Percentiles rank a stretch among this genome's conserved stretches.
Conservation (phyloP, 2,113 vertebrate species). For the Dromiciops gliroides region DNA sequence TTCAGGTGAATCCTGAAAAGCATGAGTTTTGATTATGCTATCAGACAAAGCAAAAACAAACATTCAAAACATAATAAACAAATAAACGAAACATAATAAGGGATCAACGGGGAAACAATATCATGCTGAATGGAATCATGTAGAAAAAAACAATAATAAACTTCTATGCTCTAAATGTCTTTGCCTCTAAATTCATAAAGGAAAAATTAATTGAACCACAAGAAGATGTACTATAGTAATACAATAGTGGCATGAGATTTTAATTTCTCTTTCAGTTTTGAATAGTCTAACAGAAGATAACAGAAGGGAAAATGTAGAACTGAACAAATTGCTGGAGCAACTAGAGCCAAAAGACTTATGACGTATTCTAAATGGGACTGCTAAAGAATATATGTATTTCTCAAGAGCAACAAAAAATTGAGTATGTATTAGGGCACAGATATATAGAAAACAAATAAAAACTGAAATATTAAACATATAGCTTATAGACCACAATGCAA, state of each 20-base stretch:
- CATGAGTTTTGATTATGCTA: not conserved
- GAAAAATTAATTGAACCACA: not conserved
- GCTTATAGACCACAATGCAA: not conserved
- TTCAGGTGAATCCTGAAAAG: not conserved
- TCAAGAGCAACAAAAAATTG: not conserved
- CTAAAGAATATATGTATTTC: not conserved
- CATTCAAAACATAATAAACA: not conserved
- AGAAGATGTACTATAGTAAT: not conserved
- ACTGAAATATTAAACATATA: not conserved
- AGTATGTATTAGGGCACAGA: not conserved
- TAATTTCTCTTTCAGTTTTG: not conserved
- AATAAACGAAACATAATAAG: not conserved
- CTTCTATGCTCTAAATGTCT: not conserved
- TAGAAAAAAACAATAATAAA: not conserved
- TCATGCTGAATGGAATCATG: not conserved
- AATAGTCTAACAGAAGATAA: not conserved
- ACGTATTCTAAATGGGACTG: not conserved
- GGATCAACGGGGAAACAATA: not conserved
- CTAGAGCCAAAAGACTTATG: not conserved
- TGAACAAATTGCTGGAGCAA: not conserved
- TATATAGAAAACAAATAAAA: not conserved
- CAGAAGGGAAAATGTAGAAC: not conserved
- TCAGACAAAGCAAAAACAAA: not conserved
- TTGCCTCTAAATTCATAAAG: not conserved
- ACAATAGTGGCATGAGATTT: not conserved